These are phyloP conservation scores for Kobus ellipsiprymnus DNA, from an alignment of 2,113 vertebrate species.

Conservation along the genomic window DNA sequence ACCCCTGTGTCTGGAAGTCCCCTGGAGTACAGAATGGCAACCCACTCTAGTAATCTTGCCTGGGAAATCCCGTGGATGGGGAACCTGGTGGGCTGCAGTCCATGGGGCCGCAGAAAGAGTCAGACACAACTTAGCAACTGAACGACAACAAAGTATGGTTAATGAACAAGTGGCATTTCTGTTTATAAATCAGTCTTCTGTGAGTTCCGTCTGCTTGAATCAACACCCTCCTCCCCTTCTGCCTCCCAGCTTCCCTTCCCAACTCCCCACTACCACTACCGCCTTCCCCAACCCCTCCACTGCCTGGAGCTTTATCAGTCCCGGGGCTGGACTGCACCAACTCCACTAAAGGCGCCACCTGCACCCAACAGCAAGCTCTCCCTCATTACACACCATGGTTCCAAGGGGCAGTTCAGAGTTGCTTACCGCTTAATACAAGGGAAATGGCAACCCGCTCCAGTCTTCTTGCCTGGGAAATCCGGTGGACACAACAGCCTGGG, in stretches of 20 bases:
- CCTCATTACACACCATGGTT: neutral
- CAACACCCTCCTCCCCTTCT: neutral
- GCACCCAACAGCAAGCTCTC: neutral
- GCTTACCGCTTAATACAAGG: neutral
- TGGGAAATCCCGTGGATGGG: neutral
- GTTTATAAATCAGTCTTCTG: neutral
- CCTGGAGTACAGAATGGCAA: neutral
- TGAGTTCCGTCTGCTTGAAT: neutral
- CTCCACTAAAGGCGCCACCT: neutral
- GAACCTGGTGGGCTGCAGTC: neutral
- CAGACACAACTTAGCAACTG: neutral
- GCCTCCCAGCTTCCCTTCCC: neutral
- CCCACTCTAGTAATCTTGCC: neutral
- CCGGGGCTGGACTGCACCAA: rapidly evolving
- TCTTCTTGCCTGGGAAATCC: neutral
- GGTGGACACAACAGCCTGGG: neutral
- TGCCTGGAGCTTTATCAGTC: neutral
- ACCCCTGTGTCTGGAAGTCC: neutral
- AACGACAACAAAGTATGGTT: neutral
- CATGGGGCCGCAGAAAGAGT: neutral
- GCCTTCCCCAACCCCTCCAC: neutral
- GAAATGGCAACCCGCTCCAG: neutral
- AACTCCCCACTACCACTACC: neutral
- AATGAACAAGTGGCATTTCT: neutral
- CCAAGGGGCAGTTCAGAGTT: neutral